Base-by-base conservation (phyloP, 2,113 vertebrate genomes). In the Irena cyanogastra region DNA sequence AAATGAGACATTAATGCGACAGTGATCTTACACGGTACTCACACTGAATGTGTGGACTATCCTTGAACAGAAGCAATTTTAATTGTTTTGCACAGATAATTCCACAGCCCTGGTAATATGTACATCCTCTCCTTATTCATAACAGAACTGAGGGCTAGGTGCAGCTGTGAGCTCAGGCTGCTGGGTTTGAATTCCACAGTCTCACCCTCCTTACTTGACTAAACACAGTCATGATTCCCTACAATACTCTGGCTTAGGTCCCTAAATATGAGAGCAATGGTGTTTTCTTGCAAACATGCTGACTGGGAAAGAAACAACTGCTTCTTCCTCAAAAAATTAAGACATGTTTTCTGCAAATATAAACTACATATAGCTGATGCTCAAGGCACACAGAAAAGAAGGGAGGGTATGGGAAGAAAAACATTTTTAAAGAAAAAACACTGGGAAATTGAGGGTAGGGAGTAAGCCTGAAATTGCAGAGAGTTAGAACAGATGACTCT, bases 81-180 rank as follows among this genome's bases (percentile, higher is more conserved):
- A 45, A n/a, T 22, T 44, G 10, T 31, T 92, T 66, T 85, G 50
- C 35, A 45, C 1, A 4, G 12, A 26, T 56, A 64, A 69, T 28
- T 21, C 4, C 21, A 28, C 26, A 71, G 21, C 7, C 24, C 11
- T 9, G 2, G n/a, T 20, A 75, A 26, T 4, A 71, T 0, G 1
- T 7, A 33, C 24, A 76, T 45, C 20, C 7, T 39, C 53, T 77
- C 11, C 47, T 84, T 42, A 42, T 7, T 50, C 10, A 6, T 28
- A 74, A 54, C 0, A 16, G 33, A 21, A 27, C 8, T 89, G 44
- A 35, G 15, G 23, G 18, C 8, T 26, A n/a, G 35, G 12, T 52
- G 16, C 30, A 89, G 4, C 13, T 50, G 14, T 54, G 37, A 89
- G 52, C 10, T 57, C 30, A 76, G 11, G 11, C 16, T 22, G 6